These are phyloP conservation scores for Hemicordylus capensis DNA, from an alignment of 2,113 vertebrate genomes.

Conservation along the genomic window DNA sequence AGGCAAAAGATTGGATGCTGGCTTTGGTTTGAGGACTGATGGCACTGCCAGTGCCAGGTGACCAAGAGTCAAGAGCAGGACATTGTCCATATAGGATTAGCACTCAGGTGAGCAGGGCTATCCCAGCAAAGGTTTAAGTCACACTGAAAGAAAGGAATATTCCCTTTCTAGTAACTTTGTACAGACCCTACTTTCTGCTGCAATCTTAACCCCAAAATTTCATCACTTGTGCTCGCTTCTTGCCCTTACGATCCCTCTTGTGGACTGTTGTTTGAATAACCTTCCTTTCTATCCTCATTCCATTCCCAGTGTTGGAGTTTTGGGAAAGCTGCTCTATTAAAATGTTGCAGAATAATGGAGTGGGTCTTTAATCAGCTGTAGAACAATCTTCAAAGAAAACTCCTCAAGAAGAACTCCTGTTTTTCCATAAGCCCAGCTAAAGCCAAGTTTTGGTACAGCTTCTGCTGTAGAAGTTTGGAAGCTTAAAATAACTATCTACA, in stretches of 20 bases:
- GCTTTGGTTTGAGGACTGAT: background rate
- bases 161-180: background rate
- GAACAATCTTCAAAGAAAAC: background rate
- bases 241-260: background rate
- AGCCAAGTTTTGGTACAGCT: constrained; percentile 15
- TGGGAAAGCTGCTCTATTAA: background rate
- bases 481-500: background rate
- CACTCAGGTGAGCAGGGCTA: background rate
- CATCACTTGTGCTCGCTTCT: background rate
- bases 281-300: background rate
- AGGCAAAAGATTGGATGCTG: background rate
- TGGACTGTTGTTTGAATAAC: background rate
- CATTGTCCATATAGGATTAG: background rate
- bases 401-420: constrained; percentile 10
- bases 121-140: background rate
- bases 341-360: background rate
- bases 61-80: background rate
- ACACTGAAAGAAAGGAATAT: background rate
- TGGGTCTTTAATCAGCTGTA: background rate
- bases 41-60: background rate
- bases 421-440: background rate
- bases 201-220: background rate
- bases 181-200: background rate
- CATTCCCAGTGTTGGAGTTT: background rate
- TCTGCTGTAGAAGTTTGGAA: constrained; percentile 28